Evolutionary conservation across 1,140 invertebrate genomes (phyloP), one percentile per base, ranked within the genome.

Genomic region (Aphaenogaster rudis): DNA sequence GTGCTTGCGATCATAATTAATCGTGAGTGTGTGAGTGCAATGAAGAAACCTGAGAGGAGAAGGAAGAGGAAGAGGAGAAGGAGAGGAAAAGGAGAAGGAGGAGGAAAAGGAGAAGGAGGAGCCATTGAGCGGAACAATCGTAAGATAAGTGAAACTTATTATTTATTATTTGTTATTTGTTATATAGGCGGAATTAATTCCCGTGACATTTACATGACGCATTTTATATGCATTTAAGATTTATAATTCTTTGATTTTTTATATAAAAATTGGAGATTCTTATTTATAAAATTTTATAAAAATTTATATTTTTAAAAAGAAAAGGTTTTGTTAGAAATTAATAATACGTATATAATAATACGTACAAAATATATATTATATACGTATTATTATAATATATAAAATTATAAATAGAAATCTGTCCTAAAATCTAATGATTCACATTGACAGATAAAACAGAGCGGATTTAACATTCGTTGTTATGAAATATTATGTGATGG

Each of bases 321-420:
- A 28, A 9, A 0, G 4, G 17, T n/a, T n/a, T 33, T 63, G 8
- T 36, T 64, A 6, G 6, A 36, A 17, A 64, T 61, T 33, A 28
- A 28, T 28, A 28, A 28, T 28, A 28, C 0, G 28, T 28, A 28
- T 28, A 28, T 28, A 28, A 28, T 28, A 1, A 28, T 28, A 28
- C 28, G 28, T 28, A 28, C 28, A 28, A 28, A 28, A 28, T 1
- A 28, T 28, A 28, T 28, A 28, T 28, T 28, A 39, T 39, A 11
- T 28, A 28, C 28, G 28, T 59, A 59, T 21, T 57, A 21, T 21
- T 17, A 28, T 28, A 39, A 36, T 17, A 64, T 11, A 66, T 66
- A 66, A n/a, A 66, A 66, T 39, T 66, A n/a, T 39, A 39, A 66
- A 39, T 39, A 39, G n/a, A 66, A 66, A 66, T 39, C 15, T 39